These are phyloP conservation scores for Tolypeutes matacus DNA, from an alignment of 2,797 vertebrate genomes.

Conservation along the genomic window DNA sequence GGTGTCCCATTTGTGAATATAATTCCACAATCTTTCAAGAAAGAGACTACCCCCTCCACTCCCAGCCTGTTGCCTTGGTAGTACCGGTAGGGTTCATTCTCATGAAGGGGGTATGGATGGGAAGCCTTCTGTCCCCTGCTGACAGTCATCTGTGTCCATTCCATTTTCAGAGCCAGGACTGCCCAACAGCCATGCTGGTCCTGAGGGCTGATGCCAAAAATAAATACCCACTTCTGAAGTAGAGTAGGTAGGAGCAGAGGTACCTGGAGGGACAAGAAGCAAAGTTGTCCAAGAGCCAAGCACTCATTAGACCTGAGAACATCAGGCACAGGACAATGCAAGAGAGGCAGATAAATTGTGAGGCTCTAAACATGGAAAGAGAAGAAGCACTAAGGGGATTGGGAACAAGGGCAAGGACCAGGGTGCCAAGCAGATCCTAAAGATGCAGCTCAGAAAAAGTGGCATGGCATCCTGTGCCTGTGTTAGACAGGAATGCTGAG, in stretches of 20 bases:
- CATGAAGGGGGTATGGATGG: background rate
- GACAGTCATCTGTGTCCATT: background rate
- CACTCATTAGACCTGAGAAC: background rate
- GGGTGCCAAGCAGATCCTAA: background rate
- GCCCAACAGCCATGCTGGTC: background rate
- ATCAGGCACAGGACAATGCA: too few species aligned
- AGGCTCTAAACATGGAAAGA: background rate
- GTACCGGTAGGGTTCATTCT: background rate
- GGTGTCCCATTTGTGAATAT: too few species aligned
- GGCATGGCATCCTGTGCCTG: background rate
- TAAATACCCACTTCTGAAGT: background rate
- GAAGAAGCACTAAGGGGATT: background rate
- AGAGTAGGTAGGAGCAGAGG: background rate
- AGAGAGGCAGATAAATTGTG: background rate
- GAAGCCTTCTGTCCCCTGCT: background rate
- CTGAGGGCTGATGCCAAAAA: background rate
- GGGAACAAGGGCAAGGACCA: background rate
- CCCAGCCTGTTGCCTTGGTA: background rate
- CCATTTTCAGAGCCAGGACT: background rate
- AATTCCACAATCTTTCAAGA: background rate
- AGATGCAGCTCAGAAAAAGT: background rate
- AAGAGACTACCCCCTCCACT: background rate
- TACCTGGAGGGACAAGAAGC: background rate
- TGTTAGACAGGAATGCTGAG: fast-evolving
- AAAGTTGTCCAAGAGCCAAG: background rate